phyloP scores from a whole-genome alignment of 1,140 invertebrate species.

The Triops cancriformis region DNA sequence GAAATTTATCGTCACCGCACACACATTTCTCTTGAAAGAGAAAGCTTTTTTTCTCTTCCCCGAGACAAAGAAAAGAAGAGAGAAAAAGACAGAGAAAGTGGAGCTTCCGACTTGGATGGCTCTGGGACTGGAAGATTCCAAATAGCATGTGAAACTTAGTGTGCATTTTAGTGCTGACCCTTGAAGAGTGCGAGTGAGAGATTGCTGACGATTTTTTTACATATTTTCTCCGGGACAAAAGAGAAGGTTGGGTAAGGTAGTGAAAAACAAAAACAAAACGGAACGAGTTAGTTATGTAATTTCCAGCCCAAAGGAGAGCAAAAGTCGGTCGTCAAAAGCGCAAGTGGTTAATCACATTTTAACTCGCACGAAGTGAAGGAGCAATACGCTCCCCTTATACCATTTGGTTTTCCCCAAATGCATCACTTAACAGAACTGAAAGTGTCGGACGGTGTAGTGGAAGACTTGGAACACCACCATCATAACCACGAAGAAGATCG shows the following conservation, averaged over 20 bases:
- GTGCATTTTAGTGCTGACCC: background rate
- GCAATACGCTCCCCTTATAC: background rate
- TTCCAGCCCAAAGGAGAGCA: background rate
- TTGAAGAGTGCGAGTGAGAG: background rate
- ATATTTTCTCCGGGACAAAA: background rate
- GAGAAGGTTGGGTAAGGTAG: background rate
- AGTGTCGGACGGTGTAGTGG: background rate
- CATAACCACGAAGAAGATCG: background rate
- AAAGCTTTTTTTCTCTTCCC: background rate
- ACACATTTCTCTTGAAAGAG: background rate
- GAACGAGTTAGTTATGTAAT: background rate
- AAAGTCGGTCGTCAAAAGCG: too few species aligned
- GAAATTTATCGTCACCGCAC: background rate
- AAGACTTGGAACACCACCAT: background rate
- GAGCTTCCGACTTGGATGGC: too few species aligned
- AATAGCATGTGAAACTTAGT: too few species aligned
- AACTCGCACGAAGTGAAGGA: background rate
- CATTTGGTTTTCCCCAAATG: background rate
- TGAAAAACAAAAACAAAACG: background rate
- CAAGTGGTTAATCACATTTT: background rate
- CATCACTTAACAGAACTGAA: background rate
- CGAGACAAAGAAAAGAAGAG: too few species aligned
- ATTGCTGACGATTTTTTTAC: background rate
- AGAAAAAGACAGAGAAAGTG: background rate
- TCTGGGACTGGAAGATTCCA: too few species aligned